A percentile compares a stretch with the other conserved stretches of the same genome.
These are phyloP conservation scores for Thaumetopoea pityocampa DNA, from an alignment of 1,140 invertebrate species.

Conservation along the genomic window DNA sequence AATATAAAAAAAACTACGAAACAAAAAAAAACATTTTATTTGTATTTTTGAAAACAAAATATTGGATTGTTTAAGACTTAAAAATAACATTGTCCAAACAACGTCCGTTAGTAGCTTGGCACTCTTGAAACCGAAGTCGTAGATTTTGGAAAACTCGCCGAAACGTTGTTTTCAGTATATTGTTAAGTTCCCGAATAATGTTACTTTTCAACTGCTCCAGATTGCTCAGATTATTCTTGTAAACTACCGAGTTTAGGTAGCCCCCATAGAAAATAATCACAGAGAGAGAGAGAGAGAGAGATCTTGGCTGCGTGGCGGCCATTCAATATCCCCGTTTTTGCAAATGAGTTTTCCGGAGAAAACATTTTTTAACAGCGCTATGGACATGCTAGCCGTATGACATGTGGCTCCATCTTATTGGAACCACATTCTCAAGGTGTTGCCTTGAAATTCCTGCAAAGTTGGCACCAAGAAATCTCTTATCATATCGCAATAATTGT, in stretches of 20 bases:
- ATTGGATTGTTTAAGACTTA: too few species aligned
- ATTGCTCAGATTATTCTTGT: conserved; percentile 28
- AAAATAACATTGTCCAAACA: too few species aligned
- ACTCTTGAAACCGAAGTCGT: too few species aligned
- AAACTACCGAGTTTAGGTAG: conserved; percentile 38
- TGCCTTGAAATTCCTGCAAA: conserved; percentile 21
- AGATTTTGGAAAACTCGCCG: too few species aligned
- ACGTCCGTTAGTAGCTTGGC: too few species aligned
- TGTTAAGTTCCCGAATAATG: conserved; percentile 21
- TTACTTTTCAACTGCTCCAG: conserved; percentile 17
- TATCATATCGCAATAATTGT: conserved; percentile 20
- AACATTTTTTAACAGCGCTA: conserved; percentile 19
- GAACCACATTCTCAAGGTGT: conserved; percentile 30
- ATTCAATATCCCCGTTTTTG: conserved; percentile 22
- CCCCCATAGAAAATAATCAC: conserved; percentile 41
- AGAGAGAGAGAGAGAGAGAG: conserved; percentile 21
- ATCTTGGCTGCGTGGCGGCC: conserved; percentile 3
- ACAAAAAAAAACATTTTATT: too few species aligned
- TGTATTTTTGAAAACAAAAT: too few species aligned
- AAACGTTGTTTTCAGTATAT: conserved; percentile 20
- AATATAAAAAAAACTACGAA: too few species aligned
- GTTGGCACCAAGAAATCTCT: conserved; percentile 27
- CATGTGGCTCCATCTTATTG: conserved; percentile 38
- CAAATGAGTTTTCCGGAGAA: conserved; percentile 22
- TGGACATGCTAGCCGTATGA: conserved; percentile 30